A percentile compares a stretch with the other conserved stretches of the same genome.
These are phyloP conservation scores for Meleagris gallopavo DNA, from an alignment of 2,113 vertebrate species.

Conservation along the genomic window DNA sequence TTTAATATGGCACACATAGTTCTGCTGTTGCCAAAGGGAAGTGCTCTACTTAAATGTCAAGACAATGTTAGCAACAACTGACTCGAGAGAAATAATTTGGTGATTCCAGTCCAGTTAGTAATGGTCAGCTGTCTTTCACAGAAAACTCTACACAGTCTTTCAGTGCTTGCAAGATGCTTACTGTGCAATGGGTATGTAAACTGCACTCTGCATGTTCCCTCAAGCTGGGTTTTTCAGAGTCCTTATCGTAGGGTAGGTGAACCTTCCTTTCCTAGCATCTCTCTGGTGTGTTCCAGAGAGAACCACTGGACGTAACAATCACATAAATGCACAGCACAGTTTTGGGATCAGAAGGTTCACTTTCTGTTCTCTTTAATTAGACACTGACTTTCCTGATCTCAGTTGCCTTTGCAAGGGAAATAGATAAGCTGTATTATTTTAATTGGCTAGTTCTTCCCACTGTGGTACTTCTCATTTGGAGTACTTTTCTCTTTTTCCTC, in stretches of 20 bases:
- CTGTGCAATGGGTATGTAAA: background rate
- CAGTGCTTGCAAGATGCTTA: background rate
- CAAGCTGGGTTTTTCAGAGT: background rate
- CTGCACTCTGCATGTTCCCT: background rate
- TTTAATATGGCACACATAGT: conserved; percentile 45
- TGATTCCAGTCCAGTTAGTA: background rate
- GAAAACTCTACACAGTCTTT: background rate
- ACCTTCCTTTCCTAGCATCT: background rate
- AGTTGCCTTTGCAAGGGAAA: background rate
- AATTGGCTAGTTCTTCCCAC: background rate
- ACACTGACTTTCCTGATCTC: background rate
- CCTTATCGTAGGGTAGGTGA: background rate
- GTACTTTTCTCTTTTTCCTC: background rate
- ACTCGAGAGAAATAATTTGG: background rate
- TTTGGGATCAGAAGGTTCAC: background rate
- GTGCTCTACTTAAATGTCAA: conserved; percentile 43
- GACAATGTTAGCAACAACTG: conserved; percentile 5
- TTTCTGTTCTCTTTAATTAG: background rate
- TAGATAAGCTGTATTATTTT: background rate
- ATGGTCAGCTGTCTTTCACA: background rate
- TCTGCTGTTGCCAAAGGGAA: conserved; percentile 51
- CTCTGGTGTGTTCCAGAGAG: background rate
- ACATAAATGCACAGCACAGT: background rate
- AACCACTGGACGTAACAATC: background rate
- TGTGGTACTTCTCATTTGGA: background rate